Base-by-base conservation (phyloP, 2,113 vertebrate species). In the Choloepus hoffmanni region DNA sequence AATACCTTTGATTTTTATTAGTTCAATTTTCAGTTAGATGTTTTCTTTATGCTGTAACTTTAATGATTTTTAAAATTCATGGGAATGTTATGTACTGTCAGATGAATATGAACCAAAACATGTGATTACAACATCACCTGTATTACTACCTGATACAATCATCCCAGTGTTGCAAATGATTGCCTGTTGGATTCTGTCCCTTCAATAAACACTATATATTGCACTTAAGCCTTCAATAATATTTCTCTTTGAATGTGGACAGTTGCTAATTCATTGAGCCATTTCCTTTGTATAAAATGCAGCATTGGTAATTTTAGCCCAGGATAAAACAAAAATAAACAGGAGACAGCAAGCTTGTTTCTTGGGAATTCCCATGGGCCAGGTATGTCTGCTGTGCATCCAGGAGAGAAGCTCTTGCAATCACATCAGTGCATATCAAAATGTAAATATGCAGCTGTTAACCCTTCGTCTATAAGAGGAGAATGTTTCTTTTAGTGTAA, bases 21-120 rank as follows among this genome's bases (percentile, higher is more conserved):
- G 92, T 79, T 90, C 12, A 33, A 77, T 48, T 95, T 97, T 87
- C 28, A 90, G 14, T 55, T 50, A 33, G 18, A 36, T 55, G 23
- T 63, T 85, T 90, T 93, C 33, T 85, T 48, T 28, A 12, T 40
- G 55, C 30, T 48, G 1, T 26, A 48, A 5, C 30, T 81, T 65
- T 55, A 26, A 55, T 68, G 40, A 63, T 58, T 70, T 90, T 36
- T 73, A 43, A 55, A 63, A 63, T 78, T 53, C 72, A 45, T 67
- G 88, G 36, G 24, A 43, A 81, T 43, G 11, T 70, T 48, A 82
- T 36, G 33, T 67, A 21, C 21, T 65, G 65, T 24, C 33, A 88
- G 92, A 43, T 68, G 23, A 76, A 30, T 21, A 13, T 74, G 33
- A 58, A 50, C n/a, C 21, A 43, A 7, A 67, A 15, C 15, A 45